Conservation (phyloP, 2,888 invertebrate genomes). For the Melinaea marsaeus region DNA sequence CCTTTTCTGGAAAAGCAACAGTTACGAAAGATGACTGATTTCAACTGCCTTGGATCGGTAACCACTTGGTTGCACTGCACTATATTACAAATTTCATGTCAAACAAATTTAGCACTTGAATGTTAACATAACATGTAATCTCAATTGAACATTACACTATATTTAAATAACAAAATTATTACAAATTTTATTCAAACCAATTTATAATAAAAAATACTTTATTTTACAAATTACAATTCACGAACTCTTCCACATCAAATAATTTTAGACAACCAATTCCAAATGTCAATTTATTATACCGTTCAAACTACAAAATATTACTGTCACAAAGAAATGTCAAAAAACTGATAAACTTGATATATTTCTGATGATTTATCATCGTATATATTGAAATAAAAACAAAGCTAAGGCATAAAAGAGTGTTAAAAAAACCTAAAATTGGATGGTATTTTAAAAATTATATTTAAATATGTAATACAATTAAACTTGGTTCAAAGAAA, state of each 20-base stretch:
- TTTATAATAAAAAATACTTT: background rate
- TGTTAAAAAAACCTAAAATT: too few species aligned
- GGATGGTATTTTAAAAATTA: too few species aligned
- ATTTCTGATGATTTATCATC: too few species aligned
- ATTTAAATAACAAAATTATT: background rate
- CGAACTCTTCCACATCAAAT: background rate
- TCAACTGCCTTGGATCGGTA: background rate
- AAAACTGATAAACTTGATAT: too few species aligned
- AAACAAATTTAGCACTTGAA: background rate
- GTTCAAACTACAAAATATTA: too few species aligned
- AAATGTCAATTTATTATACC: background rate
- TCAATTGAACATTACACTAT: background rate
- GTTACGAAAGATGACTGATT: background rate
- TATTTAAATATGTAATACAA: too few species aligned
- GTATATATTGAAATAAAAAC: too few species aligned
- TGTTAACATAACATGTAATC: background rate
- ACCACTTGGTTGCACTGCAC: background rate
- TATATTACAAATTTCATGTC: constrained; percentile 1
- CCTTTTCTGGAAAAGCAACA: background rate
- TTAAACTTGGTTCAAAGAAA: too few species aligned
- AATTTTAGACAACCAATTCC: constrained; percentile 5
- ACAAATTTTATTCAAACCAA: background rate
- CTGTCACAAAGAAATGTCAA: too few species aligned
- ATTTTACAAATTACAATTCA: background rate
- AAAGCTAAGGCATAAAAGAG: too few species aligned